A percentile compares a stretch with the other conserved stretches of the same genome.
phyloP scores from a whole-genome alignment of 2,888 invertebrate species.

The Patella caerulea region DNA sequence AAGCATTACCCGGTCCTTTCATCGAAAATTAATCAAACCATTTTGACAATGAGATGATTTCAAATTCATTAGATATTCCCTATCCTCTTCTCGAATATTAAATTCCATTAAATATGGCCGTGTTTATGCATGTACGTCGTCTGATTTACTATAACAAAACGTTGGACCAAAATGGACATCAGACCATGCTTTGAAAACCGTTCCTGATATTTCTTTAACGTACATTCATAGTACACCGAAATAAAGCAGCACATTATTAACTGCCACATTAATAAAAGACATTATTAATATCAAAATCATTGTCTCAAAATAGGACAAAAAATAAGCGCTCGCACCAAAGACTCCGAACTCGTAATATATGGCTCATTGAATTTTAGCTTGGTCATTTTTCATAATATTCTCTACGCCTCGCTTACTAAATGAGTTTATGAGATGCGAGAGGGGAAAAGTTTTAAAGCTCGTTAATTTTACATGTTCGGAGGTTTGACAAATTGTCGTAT shows the following conservation, averaged over 20 bases:
- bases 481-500: slow-evolving; percentile 12
- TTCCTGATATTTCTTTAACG: background rate
- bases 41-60: too few relatives aligned
- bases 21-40: too few relatives aligned
- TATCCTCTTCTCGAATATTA: too few relatives aligned
- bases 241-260: background rate
- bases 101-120: too few relatives aligned
- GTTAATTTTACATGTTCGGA: background rate
- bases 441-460: slow-evolving; percentile 3
- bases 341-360: slow-evolving; percentile 4
- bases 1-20: too few relatives aligned
- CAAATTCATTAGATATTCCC: too few relatives aligned
- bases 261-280: background rate
- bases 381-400: slow-evolving; percentile 1
- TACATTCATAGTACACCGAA: background rate
- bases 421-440: slow-evolving; percentile 3
- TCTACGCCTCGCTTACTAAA: slow-evolving; percentile 6
- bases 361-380: background rate
- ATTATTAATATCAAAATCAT: slow-evolving; percentile 9
- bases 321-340: background rate
- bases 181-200: background rate
- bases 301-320: background rate
- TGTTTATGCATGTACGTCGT: too few relatives aligned
- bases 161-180: background rate
- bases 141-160: too few relatives aligned